A percentile compares a stretch with the other conserved stretches of the same genome.
These are phyloP conservation scores for Amphimallon solstitiale DNA, from an alignment of 2,888 invertebrate genomes.

Conservation along the genomic window DNA sequence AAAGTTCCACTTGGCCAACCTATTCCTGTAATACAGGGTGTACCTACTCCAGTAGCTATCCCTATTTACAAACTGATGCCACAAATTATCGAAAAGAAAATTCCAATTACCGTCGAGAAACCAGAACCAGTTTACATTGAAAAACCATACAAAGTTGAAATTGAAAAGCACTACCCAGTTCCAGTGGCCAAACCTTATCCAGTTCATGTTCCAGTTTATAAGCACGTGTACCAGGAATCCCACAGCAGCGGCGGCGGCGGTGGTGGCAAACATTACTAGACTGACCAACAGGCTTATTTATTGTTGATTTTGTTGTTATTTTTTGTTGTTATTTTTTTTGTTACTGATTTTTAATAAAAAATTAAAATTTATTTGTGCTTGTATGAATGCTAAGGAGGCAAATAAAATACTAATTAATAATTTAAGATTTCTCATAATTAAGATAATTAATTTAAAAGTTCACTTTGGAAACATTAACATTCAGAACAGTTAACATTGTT, in stretches of 20 bases:
- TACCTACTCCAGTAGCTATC: constrained; percentile 78
- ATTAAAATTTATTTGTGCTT: constrained; percentile 15
- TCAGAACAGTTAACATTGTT: no score
- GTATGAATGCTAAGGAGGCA: background rate
- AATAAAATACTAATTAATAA: no score
- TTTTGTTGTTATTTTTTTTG: constrained; percentile 31
- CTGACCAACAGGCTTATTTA: constrained; percentile 35
- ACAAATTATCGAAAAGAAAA: constrained; percentile 76
- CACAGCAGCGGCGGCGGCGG: constrained; percentile 28
- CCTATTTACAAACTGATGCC: constrained; percentile 79
- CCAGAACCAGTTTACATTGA: constrained; percentile 77
- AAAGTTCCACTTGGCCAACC: constrained; percentile 78
- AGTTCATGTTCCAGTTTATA: constrained; percentile 79
- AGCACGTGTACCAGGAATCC: constrained; percentile 69
- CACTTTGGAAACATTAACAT: no score
- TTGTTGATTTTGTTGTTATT: constrained; percentile 36
- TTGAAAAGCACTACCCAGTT: constrained; percentile 78
- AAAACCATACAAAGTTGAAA: constrained; percentile 80
- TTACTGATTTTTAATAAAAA: constrained; percentile 19
- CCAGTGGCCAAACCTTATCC: constrained; percentile 74
- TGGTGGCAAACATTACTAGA: constrained; percentile 32
- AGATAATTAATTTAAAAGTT: no score
- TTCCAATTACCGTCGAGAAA: constrained; percentile 79
- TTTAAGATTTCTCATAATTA: no score
- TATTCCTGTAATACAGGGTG: constrained; percentile 76